Percentiles rank a stretch among this genome's conserved stretches.
These are phyloP conservation scores for Trichosurus vulpecula DNA, from an alignment of 2,797 vertebrate species.

Conservation along the genomic window DNA sequence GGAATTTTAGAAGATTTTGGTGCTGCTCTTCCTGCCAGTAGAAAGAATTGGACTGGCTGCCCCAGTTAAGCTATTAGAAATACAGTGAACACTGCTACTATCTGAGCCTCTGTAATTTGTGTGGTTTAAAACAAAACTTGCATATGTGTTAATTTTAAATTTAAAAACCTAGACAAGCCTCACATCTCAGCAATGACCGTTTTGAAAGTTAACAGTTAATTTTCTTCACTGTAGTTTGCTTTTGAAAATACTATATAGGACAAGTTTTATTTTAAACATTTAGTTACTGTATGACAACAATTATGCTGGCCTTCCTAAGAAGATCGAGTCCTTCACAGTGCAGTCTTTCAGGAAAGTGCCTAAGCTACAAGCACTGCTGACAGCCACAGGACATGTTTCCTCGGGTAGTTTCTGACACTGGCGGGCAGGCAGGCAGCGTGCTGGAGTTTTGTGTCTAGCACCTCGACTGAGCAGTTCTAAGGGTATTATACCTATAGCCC, in stretches of 20 bases:
- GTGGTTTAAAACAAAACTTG: slow-evolving; percentile 86
- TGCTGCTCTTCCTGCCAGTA: slow-evolving; percentile 89
- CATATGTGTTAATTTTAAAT: slow-evolving; percentile 81
- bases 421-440: slow-evolving; percentile 51
- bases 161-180: slow-evolving; percentile 85
- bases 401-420: slow-evolving; percentile 53
- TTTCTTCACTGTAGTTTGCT: slow-evolving; percentile 88
- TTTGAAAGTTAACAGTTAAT: slow-evolving; percentile 86
- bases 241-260: slow-evolving; percentile 78
- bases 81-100: slow-evolving; percentile 86
- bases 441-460: slow-evolving; percentile 50
- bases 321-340: slow-evolving; percentile 65
- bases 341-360: slow-evolving; percentile 75
- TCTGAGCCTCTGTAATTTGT: slow-evolving; percentile 87
- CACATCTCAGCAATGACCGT: slow-evolving; percentile 85
- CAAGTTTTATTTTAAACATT: slow-evolving; percentile 63
- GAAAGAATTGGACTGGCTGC: slow-evolving; percentile 84
- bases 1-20: slow-evolving; percentile 85
- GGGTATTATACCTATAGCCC: slow-evolving; percentile 60
- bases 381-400: slow-evolving; percentile 72
- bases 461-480: slow-evolving; percentile 64
- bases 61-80: slow-evolving; percentile 91
- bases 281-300: slow-evolving; percentile 72
- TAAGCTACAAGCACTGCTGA: slow-evolving; percentile 68
- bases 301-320: slow-evolving; percentile 87